Evolutionary conservation across 2,797 vertebrate genomes (phyloP), one percentile per base, ranked within the genome.

Genomic region (Yasuhikotakia modesta): DNA sequence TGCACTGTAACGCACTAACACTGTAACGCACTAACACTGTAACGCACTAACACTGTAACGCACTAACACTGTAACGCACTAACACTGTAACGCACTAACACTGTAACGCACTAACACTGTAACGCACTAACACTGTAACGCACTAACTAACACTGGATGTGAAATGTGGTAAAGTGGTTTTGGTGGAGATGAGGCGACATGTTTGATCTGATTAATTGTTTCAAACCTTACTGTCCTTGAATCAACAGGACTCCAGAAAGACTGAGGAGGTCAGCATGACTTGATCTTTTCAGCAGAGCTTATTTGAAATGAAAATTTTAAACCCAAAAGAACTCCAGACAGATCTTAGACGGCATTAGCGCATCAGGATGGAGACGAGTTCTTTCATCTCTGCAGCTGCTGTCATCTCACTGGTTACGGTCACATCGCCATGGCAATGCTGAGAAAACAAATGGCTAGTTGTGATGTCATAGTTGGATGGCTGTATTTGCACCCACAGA

Each of bases 361-460:
- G 39, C 39, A 43, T 43, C 39, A 43, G 39, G 39, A 43, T 43
- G 10, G 39, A 43, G 39, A 43, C 10, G 8, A 43, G 39, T 10
- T 67, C 82, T 84, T 79, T 88, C 80, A 73, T 71, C 81, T 63
- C 19, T 74, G 83, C 72, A 83, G 82, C 84, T 71, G 66, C 57
- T 65, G 11, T 76, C 83, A 70, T 85, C 79, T 87, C 80, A 24
- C 73, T 71, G 82, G 84, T 82, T 77, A 73, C 79, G 24, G 7
- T 76, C 60, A 2, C 72, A 8, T 82, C 68, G 79, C 85, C 82
- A 76, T 67, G 81, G 73, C 76, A 73, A 83, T 80, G 57, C 19
- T 3, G 81, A 85, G 84, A 87, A 90, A 89, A 84, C 73, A 85
- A 85, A 74, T 30, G 77, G 45, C 73, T 53, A 61, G 76, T 17